These are phyloP conservation scores for Montipora capitata DNA, from an alignment of 92 coral and sea anemone genomes.

Conservation along the genomic window DNA sequence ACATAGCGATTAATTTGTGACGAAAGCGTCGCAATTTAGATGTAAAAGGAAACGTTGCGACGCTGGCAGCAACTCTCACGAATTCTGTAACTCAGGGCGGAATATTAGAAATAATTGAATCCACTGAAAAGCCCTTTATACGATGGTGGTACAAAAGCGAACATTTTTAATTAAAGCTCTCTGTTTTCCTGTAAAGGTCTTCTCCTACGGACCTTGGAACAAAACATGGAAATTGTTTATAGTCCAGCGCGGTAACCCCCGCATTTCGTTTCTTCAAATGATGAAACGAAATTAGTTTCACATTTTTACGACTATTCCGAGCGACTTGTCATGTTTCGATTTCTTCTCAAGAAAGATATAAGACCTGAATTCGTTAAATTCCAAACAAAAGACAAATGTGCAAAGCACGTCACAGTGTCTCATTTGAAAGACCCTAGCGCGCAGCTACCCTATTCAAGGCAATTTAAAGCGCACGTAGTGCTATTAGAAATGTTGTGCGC, in stretches of 20 bases:
- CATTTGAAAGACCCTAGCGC: slow-evolving; percentile 19
- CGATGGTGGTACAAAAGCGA: neutral
- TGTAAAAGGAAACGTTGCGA: neutral
- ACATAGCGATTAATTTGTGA: neutral
- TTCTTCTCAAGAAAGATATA: neutral
- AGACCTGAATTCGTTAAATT: neutral
- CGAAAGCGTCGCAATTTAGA: neutral
- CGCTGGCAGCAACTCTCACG: neutral
- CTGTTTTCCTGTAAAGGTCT: slow-evolving; percentile 5
- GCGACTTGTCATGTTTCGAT: slow-evolving; percentile 11
- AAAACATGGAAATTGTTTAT: slow-evolving; percentile 15
- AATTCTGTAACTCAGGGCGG: neutral
- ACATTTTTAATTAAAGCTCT: slow-evolving; percentile 17
- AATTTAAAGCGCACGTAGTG: neutral
- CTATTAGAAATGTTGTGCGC: neutral
- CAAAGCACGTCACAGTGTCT: slow-evolving; percentile 9
- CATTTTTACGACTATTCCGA: neutral
- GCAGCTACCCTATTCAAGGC: slow-evolving; percentile 6
- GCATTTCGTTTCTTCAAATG: neutral
- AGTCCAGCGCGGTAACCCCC: neutral
- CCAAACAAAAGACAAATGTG: slow-evolving; percentile 38
- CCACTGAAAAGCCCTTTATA: neutral
- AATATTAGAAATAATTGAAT: neutral
- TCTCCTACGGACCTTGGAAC: neutral
- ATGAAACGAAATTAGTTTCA: neutral